Evolutionary conservation across 2,797 vertebrate genomes (phyloP).

Genomic region (Heteromormyrus szaboi): DNA sequence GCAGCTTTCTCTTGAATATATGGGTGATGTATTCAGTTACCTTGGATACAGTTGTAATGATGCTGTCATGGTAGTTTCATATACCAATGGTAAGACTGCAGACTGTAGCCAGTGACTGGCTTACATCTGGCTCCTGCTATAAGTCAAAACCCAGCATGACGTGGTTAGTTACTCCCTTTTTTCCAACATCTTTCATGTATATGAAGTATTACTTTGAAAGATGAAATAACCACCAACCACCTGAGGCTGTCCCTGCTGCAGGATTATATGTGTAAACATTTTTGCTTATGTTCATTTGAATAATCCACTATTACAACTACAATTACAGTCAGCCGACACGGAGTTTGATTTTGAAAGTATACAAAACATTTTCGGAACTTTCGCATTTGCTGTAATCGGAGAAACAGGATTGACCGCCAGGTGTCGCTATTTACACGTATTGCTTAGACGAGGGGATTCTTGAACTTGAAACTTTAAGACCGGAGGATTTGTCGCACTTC

Average conservation of each 20-base stretch:
- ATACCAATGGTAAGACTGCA: not conserved
- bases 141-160: not conserved
- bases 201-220: not conserved
- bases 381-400: not conserved
- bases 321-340: not conserved
- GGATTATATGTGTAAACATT: not conserved
- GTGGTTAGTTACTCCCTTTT: not conserved
- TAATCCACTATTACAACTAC: not conserved
- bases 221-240: not conserved
- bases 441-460: not conserved
- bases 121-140: not conserved
- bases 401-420: conserved; percentile 6
- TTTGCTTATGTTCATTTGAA: not conserved
- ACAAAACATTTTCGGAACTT: not conserved
- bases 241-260: not conserved
- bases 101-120: not conserved
- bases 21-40: not conserved
- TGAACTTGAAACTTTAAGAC: conserved; percentile 53
- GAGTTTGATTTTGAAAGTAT: not conserved
- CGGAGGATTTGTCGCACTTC: conserved; percentile 37
- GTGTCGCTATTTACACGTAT: not conserved
- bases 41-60: not conserved
- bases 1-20: not conserved
- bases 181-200: not conserved
- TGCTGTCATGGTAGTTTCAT: not conserved